These are phyloP conservation scores for Cygnus buccinator DNA, from an alignment of 2,113 vertebrate species.

Conservation along the genomic window DNA sequence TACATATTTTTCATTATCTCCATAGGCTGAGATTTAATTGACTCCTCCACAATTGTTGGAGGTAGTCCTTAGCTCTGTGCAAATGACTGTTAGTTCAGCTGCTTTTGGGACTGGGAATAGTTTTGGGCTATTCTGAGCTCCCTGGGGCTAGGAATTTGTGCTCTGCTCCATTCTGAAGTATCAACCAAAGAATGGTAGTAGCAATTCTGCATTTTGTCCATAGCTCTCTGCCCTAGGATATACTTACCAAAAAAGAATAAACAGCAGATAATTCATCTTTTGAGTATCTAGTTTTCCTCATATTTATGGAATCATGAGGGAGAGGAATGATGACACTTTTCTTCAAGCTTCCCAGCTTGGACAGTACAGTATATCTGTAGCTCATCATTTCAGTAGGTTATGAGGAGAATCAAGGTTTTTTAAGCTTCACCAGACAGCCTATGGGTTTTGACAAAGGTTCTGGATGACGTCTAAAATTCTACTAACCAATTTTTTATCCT, in stretches of 20 bases:
- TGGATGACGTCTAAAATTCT: not conserved
- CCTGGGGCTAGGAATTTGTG: not conserved
- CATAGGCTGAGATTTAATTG: not conserved
- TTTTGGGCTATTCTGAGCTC: not conserved
- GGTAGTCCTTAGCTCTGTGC: not conserved
- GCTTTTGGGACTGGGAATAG: not conserved
- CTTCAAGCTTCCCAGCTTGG: not conserved
- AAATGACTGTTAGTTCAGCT: not conserved
- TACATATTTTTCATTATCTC: not conserved
- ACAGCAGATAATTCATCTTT: not conserved
- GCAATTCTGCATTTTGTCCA: not conserved
- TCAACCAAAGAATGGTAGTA: not conserved
- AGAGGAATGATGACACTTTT: not conserved
- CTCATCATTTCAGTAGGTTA: not conserved
- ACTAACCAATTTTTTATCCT: not conserved
- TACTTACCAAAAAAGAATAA: not conserved
- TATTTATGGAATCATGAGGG: not conserved
- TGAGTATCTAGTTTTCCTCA: not conserved
- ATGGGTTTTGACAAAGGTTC: not conserved
- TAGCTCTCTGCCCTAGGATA: not conserved
- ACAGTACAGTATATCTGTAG: not conserved
- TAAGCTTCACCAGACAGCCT: not conserved
- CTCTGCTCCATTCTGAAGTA: not conserved
- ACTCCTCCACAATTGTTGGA: fast-evolving
- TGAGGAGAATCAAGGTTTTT: not conserved